Evolutionary conservation across 2,888 invertebrate genomes (phyloP), one percentile per base, ranked within the genome.

Genomic region (Rhyacophila evoluta): DNA sequence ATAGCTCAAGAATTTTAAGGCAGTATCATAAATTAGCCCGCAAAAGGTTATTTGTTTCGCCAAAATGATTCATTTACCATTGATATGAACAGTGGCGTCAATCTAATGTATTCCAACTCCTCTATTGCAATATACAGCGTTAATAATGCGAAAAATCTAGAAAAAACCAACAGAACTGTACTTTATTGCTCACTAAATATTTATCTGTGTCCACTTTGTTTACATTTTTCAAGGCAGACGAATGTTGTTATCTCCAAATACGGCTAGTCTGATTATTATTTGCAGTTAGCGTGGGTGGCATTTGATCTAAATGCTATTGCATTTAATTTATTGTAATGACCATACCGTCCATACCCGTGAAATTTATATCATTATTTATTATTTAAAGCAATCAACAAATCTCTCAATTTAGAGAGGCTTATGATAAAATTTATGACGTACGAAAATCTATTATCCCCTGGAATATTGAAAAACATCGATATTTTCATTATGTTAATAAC

Each of bases 141-240:
- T 55, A 55, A 55, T 55, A 25, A 25, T 55, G 25, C 19, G 19
- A 10, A 25, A 55, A 55, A 55, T 33, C 55, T 55, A 55, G 12
- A 55, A 55, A n/a, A 55, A 55, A 55, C 41, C 1, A 55, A 19
- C 25, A 55, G 19, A 55, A 55, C 8, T 25, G 55, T 55, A 25
- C 19, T 55, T 55, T 25, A 55, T 55, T 5, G 10, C 15, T 55
- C 12, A 55, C 55, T 55, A 25, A 55, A 55, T 25, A 55, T 55
- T 55, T 55, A 25, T 55, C 55, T 4, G 1, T 55, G 55, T 55
- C 55, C 6, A 55, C 25, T 55, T 19, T 55, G 55, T 55, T 55
- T 55, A 55, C 55, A 55, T 55, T 55, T 55, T 19, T 25, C 55
- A 55, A 55, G 55, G 55, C 55, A 55, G 55, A 55, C 55, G 55